A percentile compares a stretch with the other conserved stretches of the same genome.
Evolutionary conservation across 2,797 vertebrate species (phyloP).

Genomic region (Xenentodon cancila): DNA sequence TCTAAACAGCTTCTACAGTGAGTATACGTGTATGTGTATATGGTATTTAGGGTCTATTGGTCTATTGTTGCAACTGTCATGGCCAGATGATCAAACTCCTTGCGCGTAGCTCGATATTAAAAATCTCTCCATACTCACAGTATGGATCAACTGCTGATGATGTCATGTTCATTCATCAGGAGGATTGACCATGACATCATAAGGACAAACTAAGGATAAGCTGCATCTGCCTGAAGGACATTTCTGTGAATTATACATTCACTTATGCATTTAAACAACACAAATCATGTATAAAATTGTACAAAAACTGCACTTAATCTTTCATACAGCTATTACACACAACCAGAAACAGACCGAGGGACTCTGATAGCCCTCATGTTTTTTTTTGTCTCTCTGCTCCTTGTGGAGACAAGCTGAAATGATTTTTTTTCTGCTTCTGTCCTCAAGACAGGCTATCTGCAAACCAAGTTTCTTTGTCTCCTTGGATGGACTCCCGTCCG

Average conservation of each 20-base stretch:
- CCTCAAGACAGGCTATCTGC: not conserved
- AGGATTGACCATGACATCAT: not conserved
- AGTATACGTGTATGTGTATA: too few species aligned
- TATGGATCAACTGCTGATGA: not conserved
- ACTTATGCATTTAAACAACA: not conserved
- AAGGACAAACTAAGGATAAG: not conserved
- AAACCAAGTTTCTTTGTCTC: constrained; percentile 10
- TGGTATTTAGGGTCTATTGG: too few species aligned
- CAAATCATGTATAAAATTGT: not conserved
- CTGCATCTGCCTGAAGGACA: not conserved
- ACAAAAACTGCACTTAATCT: not conserved
- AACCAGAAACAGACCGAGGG: constrained; percentile 39
- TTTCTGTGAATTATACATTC: not conserved
- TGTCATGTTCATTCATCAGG: constrained; percentile 2
- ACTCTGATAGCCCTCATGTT: constrained; percentile 34
- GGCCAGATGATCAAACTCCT: not conserved
- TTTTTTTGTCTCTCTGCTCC: constrained; percentile 11
- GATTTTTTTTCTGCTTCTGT: constrained; percentile 11
- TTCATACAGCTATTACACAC: constrained; percentile 11
- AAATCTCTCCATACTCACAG: not conserved
- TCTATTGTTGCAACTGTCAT: constrained; percentile 3
- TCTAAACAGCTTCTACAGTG: too few species aligned
- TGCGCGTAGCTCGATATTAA: constrained; percentile 10
- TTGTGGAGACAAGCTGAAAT: constrained; percentile 16
- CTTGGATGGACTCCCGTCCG: not conserved